These are phyloP conservation scores for Drosophila pseudotakahashii DNA, from an alignment of 2,888 invertebrate genomes.

Conservation along the genomic window DNA sequence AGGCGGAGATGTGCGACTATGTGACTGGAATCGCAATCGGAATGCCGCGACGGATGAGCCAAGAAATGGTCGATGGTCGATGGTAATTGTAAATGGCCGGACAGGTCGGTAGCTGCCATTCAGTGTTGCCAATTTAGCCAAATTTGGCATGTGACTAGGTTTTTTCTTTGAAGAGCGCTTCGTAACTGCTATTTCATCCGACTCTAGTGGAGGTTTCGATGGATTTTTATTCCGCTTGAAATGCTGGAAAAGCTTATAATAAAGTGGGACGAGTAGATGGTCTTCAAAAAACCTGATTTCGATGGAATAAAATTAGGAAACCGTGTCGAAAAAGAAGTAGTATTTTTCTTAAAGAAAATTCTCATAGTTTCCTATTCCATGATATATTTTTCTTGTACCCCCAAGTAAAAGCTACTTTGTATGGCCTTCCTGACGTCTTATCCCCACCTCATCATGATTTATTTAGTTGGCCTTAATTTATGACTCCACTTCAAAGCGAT, in stretches of 20 bases:
- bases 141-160: conserved; percentile 44
- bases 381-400: not conserved
- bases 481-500: conserved; percentile 34
- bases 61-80: conserved; percentile 5
- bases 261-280: conserved; percentile 19
- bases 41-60: conserved; percentile 25
- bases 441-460: conserved; percentile 41
- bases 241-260: conserved; percentile 5
- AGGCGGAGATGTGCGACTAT: conserved; percentile 48
- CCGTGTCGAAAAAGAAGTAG: not conserved
- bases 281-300: not conserved
- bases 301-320: not conserved
- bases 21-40: conserved; percentile 55
- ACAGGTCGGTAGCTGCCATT: conserved; percentile 49
- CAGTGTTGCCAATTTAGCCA: conserved; percentile 49
- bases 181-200: conserved; percentile 2
- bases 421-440: conserved; percentile 2
- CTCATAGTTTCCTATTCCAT: conserved; percentile 12
- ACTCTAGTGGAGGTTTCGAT: not conserved
- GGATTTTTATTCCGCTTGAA: conserved; percentile 9
- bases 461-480: conserved; percentile 35
- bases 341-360: not conserved
- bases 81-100: conserved; percentile 45
- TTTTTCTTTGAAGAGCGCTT: conserved; percentile 6
- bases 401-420: not conserved